Evolutionary conservation across 2,888 invertebrate genomes (phyloP), one percentile per base, ranked within the genome.

Genomic region (Metacarcinus magister): DNA sequence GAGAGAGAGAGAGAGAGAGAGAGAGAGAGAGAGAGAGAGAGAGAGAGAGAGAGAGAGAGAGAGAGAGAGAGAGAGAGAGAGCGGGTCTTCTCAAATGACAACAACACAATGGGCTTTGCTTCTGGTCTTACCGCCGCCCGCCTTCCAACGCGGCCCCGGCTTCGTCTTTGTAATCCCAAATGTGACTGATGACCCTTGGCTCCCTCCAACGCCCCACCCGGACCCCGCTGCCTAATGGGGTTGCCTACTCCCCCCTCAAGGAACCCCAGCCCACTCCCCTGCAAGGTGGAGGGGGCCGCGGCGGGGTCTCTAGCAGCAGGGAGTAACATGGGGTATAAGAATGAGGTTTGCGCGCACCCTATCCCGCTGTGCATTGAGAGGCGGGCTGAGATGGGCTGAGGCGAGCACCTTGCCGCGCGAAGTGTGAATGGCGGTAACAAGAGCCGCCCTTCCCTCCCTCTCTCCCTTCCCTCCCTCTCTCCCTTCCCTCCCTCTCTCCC

Each of bases 381-480:
- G 46, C 95, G 91, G 82, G 48, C 48, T 44, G 91, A 91, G 90
- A 54, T 43, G 91, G 43, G 67, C 60, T 16, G 67, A 95, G 95
- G 95, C 91, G 95, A 54, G 91, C 95, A 95, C 92, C 44, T 44
- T 28, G 28, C 95, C 95, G 92, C 95, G 92, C 82, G 75, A 95
- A 95, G 95, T 95, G 95, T 95, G 95, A 95, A 95, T 95, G 95
- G 95, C 60, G 67, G 95, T 95, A 95, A 95, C 75, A 67, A 48
- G 95, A 95, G 92, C 75, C 28, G 39, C 48, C 48, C 82, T 39
- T 67, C 54, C 90, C 54, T 90, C 48, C 60, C 60, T 60, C 23
- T 67, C 89, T 48, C 16, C 89, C 87, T 90, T 28, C 28, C 90
- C n/a, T 67, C 32, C 32, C 92, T 32, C 94, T 44, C n/a, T 19